Base-by-base conservation (phyloP, 2,888 invertebrate genomes). In the Andrena trimmerana region DNA sequence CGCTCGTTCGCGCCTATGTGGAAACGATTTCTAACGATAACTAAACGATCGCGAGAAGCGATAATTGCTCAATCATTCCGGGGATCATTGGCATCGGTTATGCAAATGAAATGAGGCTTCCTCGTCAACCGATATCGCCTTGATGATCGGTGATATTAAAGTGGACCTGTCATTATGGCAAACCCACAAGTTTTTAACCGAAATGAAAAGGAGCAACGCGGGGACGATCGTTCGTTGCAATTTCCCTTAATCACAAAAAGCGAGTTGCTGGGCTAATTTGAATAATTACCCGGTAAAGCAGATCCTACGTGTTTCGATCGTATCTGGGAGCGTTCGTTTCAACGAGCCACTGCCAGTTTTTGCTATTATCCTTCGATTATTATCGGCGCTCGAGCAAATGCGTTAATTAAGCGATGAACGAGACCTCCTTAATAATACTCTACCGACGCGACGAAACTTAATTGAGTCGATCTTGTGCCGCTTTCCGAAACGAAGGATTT, bases 391-490 rank as follows among this genome's bases (percentile, higher is more conserved):
- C 73, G 70, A 79, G 75, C 75, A 75, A 83, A 79, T 60, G 79
- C 79, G 75, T 83, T 83, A 83, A 84, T 75, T 83, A 84, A 69
- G 79, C 52, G 78, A 63, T 48, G 42, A 65, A 71, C 31, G 24
- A 66, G 57, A 20, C 20, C 24, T 10, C 24, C 10, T 66, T 67
- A 67, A 77, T 66, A 73, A 62, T 50, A 59, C 16, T 20, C 33
- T 24, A 16, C 20, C 76, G 54, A 69, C 4, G 31, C 60, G 42
- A 24, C n/a, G 7, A 4, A 16, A 27, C 13, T 70, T 82, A 83
- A 82, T 78, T 68, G 57, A 52, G 0, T 3, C 67, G 48, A 52
- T 54, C 65, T 69, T 20, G 24, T 20, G 20, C 52, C 10, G n/a
- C 62, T 8, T 29, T 29, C 36, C 29, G 48, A 48, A 57, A 73